Conservation (phyloP, 2,113 vertebrate genomes). For the Sorex fumeus region DNA sequence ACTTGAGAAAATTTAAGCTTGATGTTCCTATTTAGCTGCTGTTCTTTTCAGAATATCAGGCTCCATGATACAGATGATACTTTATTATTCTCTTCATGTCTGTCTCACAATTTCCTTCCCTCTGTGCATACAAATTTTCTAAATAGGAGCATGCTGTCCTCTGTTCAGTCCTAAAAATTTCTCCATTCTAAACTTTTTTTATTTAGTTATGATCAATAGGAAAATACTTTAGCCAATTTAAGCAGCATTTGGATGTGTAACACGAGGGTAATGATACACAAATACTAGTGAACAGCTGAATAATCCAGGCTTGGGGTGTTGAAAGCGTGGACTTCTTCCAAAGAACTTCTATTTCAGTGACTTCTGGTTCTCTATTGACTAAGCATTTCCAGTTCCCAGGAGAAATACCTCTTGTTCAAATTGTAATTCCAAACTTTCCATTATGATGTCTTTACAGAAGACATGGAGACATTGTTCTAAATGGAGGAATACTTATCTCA, state of each 20-base stretch:
- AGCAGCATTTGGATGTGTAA: background rate
- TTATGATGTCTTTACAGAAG: background rate
- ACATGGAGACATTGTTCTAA: background rate
- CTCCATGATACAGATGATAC: background rate
- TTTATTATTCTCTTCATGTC: background rate
- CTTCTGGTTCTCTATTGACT: background rate
- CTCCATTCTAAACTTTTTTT: background rate
- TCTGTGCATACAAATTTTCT: background rate
- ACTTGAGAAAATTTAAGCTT: background rate
- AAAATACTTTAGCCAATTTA: background rate
- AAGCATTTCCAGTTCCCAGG: background rate
- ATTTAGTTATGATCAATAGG: background rate
- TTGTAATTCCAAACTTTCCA: background rate
- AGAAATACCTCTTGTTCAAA: background rate
- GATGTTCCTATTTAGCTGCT: background rate
- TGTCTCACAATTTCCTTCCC: background rate
- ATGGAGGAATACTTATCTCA: background rate
- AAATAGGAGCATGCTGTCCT: background rate
- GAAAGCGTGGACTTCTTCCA: background rate
- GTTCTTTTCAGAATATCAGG: background rate
- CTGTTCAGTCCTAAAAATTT: background rate
- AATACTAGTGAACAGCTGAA: background rate
- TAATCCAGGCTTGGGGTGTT: background rate
- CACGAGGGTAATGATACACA: background rate
- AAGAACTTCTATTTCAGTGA: background rate